Conservation (phyloP, 1,140 invertebrate species). For the Drosophila takahashii region DNA sequence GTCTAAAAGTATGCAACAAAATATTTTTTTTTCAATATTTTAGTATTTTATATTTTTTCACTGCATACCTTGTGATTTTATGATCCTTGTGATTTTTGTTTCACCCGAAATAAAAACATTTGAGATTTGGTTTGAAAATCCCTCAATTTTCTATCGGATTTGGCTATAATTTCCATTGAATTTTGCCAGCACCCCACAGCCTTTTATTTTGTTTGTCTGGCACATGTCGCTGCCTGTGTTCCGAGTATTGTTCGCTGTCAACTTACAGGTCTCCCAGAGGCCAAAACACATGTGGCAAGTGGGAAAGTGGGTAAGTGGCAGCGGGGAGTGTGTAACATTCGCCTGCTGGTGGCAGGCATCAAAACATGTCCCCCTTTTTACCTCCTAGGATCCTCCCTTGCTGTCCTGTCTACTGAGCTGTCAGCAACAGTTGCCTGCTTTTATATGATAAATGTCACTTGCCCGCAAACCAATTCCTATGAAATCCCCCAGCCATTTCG, state of each 20-base stretch:
- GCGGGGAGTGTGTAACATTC: conserved; percentile 23
- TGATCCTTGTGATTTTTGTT: neutral
- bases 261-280: conserved; percentile 18
- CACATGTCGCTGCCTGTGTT: conserved; percentile 56
- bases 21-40: too few relatives aligned
- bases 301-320: too few relatives aligned
- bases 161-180: conserved; percentile 11
- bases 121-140: neutral
- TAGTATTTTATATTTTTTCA: too few relatives aligned
- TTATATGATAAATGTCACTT: conserved; percentile 51
- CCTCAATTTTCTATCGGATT: conserved; percentile 7
- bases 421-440: conserved; percentile 70
- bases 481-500: neutral
- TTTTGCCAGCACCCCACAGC: conserved; percentile 1
- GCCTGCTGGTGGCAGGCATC: conserved; percentile 59
- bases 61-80: neutral
- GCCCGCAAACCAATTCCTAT: conserved; percentile 11
- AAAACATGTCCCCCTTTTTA: conserved; percentile 28
- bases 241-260: conserved; percentile 25
- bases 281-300: conserved; percentile 8
- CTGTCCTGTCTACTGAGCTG: conserved; percentile 33
- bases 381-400: neutral
- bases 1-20: too few relatives aligned
- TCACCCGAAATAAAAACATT: too few relatives aligned
- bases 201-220: conserved; percentile 19